Evolutionary conservation across 2,797 vertebrate genomes (phyloP).

Genomic region (Smutsia gigantea): DNA sequence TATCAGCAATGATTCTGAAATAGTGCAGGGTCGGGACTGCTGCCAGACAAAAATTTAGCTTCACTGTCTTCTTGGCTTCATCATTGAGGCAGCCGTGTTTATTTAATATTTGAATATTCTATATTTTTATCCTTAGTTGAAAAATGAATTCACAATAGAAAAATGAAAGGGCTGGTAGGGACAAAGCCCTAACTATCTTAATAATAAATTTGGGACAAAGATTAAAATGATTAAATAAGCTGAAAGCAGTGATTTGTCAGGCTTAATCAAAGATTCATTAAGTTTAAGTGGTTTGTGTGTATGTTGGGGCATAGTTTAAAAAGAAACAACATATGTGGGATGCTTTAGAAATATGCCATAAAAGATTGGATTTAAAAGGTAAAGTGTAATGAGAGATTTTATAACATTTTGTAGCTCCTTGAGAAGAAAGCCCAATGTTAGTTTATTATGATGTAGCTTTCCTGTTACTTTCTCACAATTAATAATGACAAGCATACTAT

Average conservation of each 20-base stretch:
- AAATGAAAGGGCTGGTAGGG: neutral
- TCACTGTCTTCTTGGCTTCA: slow-evolving; percentile 47
- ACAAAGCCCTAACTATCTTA: neutral
- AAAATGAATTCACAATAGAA: slow-evolving; percentile 46
- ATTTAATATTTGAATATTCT: slow-evolving; percentile 48
- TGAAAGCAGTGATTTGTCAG: neutral
- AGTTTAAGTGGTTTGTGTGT: slow-evolving; percentile 14
- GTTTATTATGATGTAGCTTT: neutral
- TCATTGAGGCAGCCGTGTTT: slow-evolving; percentile 22
- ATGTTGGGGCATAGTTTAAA: neutral
- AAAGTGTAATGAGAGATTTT: neutral
- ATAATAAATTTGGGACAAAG: slow-evolving; percentile 17
- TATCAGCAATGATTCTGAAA: slow-evolving; percentile 34
- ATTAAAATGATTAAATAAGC: slow-evolving; percentile 23
- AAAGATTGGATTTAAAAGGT: slow-evolving; percentile 45
- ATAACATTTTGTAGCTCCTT: slow-evolving; percentile 40
- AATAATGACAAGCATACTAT: neutral
- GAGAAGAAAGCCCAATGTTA: slow-evolving; percentile 28
- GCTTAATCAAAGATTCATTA: neutral
- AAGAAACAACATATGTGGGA: neutral
- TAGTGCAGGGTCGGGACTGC: neutral
- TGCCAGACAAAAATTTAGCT: slow-evolving; percentile 33
- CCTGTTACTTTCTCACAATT: slow-evolving; percentile 21
- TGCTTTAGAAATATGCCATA: slow-evolving; percentile 28
- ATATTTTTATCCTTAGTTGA: slow-evolving; percentile 48